These are phyloP conservation scores for Xiphorhynchus elegans DNA, from an alignment of 2,113 vertebrate species.

Conservation along the genomic window DNA sequence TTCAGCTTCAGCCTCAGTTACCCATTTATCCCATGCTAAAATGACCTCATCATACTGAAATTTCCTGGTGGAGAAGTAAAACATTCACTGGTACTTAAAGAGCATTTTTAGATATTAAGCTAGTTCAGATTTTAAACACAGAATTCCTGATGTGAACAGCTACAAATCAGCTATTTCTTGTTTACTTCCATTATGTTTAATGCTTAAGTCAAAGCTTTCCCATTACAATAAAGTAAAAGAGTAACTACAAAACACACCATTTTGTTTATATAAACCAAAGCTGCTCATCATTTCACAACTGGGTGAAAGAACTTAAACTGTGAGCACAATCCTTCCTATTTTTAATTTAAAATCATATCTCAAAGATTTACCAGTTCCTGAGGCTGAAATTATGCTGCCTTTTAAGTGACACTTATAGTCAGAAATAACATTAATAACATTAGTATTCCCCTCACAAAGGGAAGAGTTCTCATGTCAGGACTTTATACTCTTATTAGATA, in stretches of 20 bases:
- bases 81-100: neutral
- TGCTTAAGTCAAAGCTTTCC: neutral
- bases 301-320: neutral
- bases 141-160: neutral
- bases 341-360: neutral
- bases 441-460: neutral
- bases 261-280: neutral
- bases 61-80: conserved; percentile 42
- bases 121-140: neutral
- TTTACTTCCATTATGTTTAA: neutral
- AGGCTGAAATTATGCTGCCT: neutral
- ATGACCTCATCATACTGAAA: conserved; percentile 28
- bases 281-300: neutral
- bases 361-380: neutral
- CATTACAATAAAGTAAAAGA: neutral
- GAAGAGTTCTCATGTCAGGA: neutral
- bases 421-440: neutral
- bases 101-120: neutral
- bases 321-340: neutral
- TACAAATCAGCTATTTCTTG: neutral
- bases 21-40: neutral
- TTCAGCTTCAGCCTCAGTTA: neutral
- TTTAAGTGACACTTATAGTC: neutral
- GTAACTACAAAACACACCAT: neutral
- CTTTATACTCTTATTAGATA: neutral